phyloP scores from a whole-genome alignment of 2,797 vertebrate species.

The Propithecus perrieri region DNA sequence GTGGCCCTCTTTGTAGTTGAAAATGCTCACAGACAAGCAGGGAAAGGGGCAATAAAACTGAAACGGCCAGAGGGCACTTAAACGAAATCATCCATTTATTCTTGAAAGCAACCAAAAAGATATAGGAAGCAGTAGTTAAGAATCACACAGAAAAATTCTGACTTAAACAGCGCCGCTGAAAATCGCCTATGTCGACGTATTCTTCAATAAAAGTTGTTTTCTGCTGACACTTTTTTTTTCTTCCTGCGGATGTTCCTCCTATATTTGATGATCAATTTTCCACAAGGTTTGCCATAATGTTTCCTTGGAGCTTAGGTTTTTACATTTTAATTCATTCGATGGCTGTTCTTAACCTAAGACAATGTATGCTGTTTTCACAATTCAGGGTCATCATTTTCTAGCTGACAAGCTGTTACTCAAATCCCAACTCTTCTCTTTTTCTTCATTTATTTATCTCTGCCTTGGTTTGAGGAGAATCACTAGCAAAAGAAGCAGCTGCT shows the following conservation, averaged over 20 bases:
- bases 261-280: slow-evolving; percentile 72
- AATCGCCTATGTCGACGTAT: background rate
- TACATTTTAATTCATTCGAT: slow-evolving; percentile 63
- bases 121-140: slow-evolving; percentile 24
- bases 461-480: background rate
- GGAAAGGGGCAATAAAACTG: slow-evolving; percentile 37
- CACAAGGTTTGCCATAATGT: slow-evolving; percentile 63
- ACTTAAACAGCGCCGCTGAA: background rate
- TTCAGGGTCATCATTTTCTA: slow-evolving; percentile 33
- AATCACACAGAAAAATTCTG: background rate
- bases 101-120: slow-evolving; percentile 11
- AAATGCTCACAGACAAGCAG: slow-evolving; percentile 49
- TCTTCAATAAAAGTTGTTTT: slow-evolving; percentile 68
- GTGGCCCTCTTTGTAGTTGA: slow-evolving; percentile 23
- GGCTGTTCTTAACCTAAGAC: slow-evolving; percentile 44
- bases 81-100: slow-evolving; percentile 52
- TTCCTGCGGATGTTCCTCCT: background rate
- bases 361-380: background rate
- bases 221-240: slow-evolving; percentile 23
- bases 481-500: background rate
- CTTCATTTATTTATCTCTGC: background rate
- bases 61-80: slow-evolving; percentile 53
- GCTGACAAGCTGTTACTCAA: background rate
- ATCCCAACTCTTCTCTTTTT: background rate
- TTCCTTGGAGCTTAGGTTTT: slow-evolving; percentile 63